These are phyloP conservation scores for Antheraea pernyi DNA, from an alignment of 1,140 invertebrate species.

Conservation along the genomic window DNA sequence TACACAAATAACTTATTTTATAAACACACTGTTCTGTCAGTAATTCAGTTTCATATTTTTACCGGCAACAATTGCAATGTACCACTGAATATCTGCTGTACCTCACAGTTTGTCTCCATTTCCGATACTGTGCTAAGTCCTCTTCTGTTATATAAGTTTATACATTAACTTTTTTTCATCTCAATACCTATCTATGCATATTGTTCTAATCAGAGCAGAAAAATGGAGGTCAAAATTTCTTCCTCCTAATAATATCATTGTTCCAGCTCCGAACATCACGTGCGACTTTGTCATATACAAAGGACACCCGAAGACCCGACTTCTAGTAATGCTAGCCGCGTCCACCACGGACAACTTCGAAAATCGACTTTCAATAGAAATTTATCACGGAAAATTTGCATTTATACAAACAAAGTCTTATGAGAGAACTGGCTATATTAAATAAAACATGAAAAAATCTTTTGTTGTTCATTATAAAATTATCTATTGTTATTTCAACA, in stretches of 20 bases:
- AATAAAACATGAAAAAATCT: too few relatives aligned
- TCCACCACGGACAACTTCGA: constrained; percentile 55
- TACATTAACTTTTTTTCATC: neutral
- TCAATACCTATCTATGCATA: too few relatives aligned
- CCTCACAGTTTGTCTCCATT: neutral
- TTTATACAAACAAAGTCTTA: constrained; percentile 53
- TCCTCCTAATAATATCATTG: too few relatives aligned
- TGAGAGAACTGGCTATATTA: neutral
- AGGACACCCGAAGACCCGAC: constrained; percentile 29
- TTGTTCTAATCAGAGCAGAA: neutral
- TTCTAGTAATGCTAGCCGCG: constrained; percentile 38
- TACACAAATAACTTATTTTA: neutral
- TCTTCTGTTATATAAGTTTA: neutral
- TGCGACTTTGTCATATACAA: constrained; percentile 38
- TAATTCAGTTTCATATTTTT: neutral
- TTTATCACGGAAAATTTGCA: constrained; percentile 63
- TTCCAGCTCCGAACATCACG: neutral
- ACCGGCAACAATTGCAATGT: neutral
- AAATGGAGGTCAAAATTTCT: too few relatives aligned
- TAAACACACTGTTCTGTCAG: neutral
- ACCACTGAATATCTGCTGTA: neutral
- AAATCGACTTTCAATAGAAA: constrained; percentile 74
- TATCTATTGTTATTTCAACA: too few relatives aligned
- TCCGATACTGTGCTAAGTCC: neutral
- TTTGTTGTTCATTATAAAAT: too few relatives aligned